Evolutionary conservation across 2,113 vertebrate genomes (phyloP), one percentile per base, ranked within the genome.

Genomic region (Chloebia gouldiae): DNA sequence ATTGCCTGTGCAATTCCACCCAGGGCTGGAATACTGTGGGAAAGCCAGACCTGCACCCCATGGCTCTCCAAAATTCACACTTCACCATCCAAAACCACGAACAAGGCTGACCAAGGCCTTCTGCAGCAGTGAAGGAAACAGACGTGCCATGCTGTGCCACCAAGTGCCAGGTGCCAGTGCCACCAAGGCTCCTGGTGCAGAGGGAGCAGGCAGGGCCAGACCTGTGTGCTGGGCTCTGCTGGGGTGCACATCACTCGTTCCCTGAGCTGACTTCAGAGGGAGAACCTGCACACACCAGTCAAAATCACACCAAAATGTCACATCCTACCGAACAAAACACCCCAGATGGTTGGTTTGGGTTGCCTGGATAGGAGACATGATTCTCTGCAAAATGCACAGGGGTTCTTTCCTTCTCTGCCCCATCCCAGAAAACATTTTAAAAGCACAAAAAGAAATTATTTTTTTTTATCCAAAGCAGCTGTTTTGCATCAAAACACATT

Each of bases 121-220:
- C 17, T 54, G 16, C 63, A 76, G 56, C 6, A 1, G 40, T 1
- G 3, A 31, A 31, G 71, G 50, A 49, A 70, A 11, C 1, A 10
- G 50, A 4, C 0, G 0, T 56, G 27, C 60, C 9, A 0, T 6
- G 81, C 25, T 5, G 5, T 30, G 56, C 39, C 39, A 39, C n/a
- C n/a, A n/a, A n/a, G n/a, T n/a, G n/a, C n/a, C n/a, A n/a, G n/a
- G n/a, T n/a, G n/a, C 47, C 1, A 0, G 4, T 28, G 49, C 37
- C 86, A 63, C 47, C 1, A 0, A 37, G 22, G 24, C 18, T 59
- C 39, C 64, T 33, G 54, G 53, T 23, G 60, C 63, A 10, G 27
- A 39, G 69, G 30, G 57, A 80, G 63, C 15, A 16, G n/a, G 35
- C 57, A 71, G 57, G 12, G 35, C 39, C 33, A 12, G 51, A 22